A percentile compares a stretch with the other conserved stretches of the same genome.
Conservation (phyloP, 92 coral and sea anemone species). For the Chrysogorgia sp. region DNA sequence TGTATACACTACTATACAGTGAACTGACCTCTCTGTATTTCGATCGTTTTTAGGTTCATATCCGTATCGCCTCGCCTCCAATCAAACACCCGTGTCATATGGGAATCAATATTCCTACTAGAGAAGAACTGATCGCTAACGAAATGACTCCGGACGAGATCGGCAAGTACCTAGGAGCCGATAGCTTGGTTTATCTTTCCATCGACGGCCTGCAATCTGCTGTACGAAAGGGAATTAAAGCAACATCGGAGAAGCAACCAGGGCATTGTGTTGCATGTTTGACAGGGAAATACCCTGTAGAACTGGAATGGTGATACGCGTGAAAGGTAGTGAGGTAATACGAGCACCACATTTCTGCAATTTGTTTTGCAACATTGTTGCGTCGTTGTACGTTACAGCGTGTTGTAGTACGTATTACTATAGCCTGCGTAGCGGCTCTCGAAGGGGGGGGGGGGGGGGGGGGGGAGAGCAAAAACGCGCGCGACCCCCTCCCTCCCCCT, state of each 20-base stretch:
- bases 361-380: too few relatives aligned
- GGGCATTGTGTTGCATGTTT: conserved; percentile 95
- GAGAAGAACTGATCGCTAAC: conserved; percentile 92
- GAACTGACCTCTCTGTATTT: not conserved
- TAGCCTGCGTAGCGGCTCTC: too few relatives aligned
- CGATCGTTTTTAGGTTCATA: conserved; percentile 71
- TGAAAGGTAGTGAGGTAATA: too few relatives aligned
- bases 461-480: too few relatives aligned
- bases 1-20: not conserved
- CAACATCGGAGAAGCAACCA: conserved; percentile 42
- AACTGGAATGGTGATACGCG: conserved; percentile 93
- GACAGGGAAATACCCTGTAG: conserved; percentile 89
- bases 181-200: conserved; percentile 81
- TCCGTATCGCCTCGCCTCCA: conserved; percentile 97
- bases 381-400: too few relatives aligned
- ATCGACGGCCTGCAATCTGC: conserved; percentile 87
- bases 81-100: conserved; percentile 92
- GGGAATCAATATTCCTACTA: conserved; percentile 97
- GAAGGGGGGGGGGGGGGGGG: too few relatives aligned
- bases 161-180: conserved; percentile 77
- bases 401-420: too few relatives aligned
- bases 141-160: conserved; percentile 71
- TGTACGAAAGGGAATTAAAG: conserved; percentile 72
- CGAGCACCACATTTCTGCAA: not conserved
- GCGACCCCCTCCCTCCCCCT: too few relatives aligned